phyloP scores from a whole-genome alignment of 2,888 invertebrate species.

The Hypomecis punctinalis region DNA sequence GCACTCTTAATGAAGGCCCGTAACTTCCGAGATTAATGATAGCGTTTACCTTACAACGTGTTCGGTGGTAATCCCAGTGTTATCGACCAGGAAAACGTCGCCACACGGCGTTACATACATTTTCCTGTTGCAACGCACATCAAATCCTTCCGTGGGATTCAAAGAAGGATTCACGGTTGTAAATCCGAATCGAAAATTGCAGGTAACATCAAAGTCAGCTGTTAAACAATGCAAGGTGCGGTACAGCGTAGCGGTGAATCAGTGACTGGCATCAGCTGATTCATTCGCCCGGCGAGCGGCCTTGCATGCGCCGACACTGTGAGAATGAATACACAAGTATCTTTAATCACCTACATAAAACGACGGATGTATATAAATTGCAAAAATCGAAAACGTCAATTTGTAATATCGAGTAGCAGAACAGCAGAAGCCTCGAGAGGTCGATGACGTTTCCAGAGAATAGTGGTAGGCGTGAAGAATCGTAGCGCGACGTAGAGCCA shows the following conservation, averaged over 20 bases:
- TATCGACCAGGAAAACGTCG: conserved; percentile 32
- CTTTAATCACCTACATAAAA: conserved; percentile 59
- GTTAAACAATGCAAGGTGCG: conserved; percentile 65
- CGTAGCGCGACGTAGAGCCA: conserved; percentile 45
- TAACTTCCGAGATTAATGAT: conserved; percentile 5
- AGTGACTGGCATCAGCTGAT: conserved; percentile 74
- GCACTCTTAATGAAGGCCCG: conserved; percentile 5
- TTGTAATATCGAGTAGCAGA: not conserved
- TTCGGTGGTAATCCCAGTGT: conserved; percentile 34
- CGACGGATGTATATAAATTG: conserved; percentile 50
- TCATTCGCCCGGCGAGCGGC: conserved; percentile 67
- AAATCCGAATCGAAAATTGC: conserved; percentile 48
- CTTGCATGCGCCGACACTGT: conserved; percentile 68
- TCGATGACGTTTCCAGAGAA: conserved; percentile 39
- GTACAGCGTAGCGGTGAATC: conserved; percentile 61
- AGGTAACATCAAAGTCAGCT: conserved; percentile 58
- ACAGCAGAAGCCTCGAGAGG: conserved; percentile 10
- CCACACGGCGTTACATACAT: conserved; percentile 18
- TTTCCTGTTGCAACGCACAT: conserved; percentile 40
- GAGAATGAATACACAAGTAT: conserved; percentile 63
- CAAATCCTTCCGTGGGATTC: conserved; percentile 39
- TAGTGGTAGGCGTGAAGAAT: conserved; percentile 38
- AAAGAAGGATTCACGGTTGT: conserved; percentile 43
- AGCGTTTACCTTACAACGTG: conserved; percentile 10
- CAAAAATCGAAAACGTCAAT: conserved; percentile 15